Evolutionary conservation across 2,888 invertebrate species (phyloP), one percentile per base, ranked within the genome.

Genomic region (Atrina japonica): DNA sequence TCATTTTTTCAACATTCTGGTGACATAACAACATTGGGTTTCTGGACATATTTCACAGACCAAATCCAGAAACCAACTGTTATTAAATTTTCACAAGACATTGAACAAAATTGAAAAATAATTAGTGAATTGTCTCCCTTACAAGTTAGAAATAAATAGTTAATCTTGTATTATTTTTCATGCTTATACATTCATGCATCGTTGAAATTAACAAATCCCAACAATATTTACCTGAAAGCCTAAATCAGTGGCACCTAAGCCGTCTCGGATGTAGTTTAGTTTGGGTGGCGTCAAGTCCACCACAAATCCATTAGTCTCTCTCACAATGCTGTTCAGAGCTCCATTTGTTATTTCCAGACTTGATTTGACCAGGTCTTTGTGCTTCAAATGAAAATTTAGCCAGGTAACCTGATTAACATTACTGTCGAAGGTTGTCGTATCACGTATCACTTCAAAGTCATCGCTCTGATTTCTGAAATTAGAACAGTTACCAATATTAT

Each of bases 221-320:
- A n/a, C n/a, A n/a, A n/a, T 1, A 23, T 9, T 49, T 66, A 81
- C 82, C 78, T 83, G 83, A 55, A 70, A 85, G 27, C 76, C 70
- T 29, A 75, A 75, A 41, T 84, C 82, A 7, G 35, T 63, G 7
- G 40, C 45, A 2, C 27, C 40, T 1, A 25, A 11, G 2, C 85
- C 85, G 52, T 85, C 85, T 35, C 76, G 70, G 2, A 84, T 56
- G 63, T 65, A 66, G 14, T 67, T 49, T 3, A 81, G 56, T 0
- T 47, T 29, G 21, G 85, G 85, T 16, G 83, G 77, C 2, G 84
- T 85, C 40, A 83, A 68, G 69, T 85, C 85, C 3, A 85, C 74
- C 25, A 83, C 58, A 73, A 81, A 78, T 2, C 82, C 79, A 59
- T 79, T 59, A 1, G 81, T 78, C 2, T 53, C 61, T 14, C 43